Base-by-base conservation (phyloP, 2,888 invertebrate genomes). In the Scaeva pyrastri region DNA sequence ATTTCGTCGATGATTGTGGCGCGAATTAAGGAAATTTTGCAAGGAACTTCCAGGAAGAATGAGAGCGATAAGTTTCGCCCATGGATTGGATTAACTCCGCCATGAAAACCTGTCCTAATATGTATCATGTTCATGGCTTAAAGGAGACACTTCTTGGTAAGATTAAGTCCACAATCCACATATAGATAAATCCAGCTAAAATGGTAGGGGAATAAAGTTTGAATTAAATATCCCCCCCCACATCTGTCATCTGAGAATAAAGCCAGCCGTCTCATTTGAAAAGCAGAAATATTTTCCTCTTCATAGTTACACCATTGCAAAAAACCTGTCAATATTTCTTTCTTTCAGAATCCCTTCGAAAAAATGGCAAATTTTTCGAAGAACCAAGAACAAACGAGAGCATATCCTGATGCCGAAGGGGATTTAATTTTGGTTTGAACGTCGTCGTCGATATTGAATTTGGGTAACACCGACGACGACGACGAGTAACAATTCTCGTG, bases 1-100 rank as follows among this genome's bases (percentile, higher is more conserved):
- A 88, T 88, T 88, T 83, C 43, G 79, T 71, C 85, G 77, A 64
- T 66, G 43, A 62, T 62, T 43, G 62, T 70, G 66, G 41, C 77
- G 74, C 62, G 72, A 81, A 77, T 79, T 75, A 68, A 72, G 50
- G 76, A 56, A 68, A 74, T 74, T 78, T 41, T 41, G 21, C 14
- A 45, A 58, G 43, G 39, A 16, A 56, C 19, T 76, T 82, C 82
- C 74, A 64, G 45, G 77, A 82, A 86, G 48, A 55, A 77, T 58
- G 8, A 31, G 31, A 31, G 31, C 6, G n/a, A n/a, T n/a, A n/a
- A n/a, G n/a, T n/a, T n/a, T n/a, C n/a, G n/a, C n/a, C n/a, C n/a
- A n/a, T n/a, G n/a, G n/a, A n/a, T n/a, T 31, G 31, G 31, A 31
- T 31, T 31, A 31, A 31, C 31, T 31, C 6, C 31, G 8, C 5